A percentile compares a stretch with the other conserved stretches of the same genome.
Conservation (phyloP, 1,140 invertebrate species). For the Hestina assimilis region DNA sequence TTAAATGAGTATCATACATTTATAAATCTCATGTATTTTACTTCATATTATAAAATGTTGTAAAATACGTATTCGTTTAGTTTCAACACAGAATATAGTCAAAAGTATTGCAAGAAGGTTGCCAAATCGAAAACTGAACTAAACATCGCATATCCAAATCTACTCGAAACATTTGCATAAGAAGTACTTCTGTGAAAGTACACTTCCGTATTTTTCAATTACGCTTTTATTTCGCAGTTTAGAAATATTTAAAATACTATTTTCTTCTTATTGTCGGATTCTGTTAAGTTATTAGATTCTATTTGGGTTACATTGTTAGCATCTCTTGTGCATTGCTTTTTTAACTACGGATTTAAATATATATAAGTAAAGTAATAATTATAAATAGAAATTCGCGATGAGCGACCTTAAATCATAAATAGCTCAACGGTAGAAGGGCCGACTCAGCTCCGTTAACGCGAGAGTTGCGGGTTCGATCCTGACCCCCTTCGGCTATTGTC, state of each 20-base stretch:
- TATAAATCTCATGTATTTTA: not conserved
- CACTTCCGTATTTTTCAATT: conserved; percentile 23
- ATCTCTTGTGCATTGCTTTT: too few relatives aligned
- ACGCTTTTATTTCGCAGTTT: conserved; percentile 13
- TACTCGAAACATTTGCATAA: conserved; percentile 25
- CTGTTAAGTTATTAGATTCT: not conserved
- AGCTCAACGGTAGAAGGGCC: too few relatives aligned
- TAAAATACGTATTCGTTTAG: conserved; percentile 12
- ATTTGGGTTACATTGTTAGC: too few relatives aligned
- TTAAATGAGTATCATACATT: too few relatives aligned
- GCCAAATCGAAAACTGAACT: conserved; percentile 58
- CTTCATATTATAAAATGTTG: not conserved
- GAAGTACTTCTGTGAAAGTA: conserved; percentile 23
- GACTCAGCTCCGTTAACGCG: too few relatives aligned
- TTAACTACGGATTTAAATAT: too few relatives aligned
- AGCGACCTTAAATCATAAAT: too few relatives aligned
- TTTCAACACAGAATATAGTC: conserved; percentile 27
- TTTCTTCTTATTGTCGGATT: not conserved
- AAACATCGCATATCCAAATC: conserved; percentile 25
- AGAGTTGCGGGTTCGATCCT: too few relatives aligned
- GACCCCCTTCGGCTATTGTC: too few relatives aligned
- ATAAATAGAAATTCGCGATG: too few relatives aligned
- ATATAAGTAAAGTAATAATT: too few relatives aligned
- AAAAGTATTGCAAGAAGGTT: conserved; percentile 37
- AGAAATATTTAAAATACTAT: not conserved